These are phyloP conservation scores for Resseliella maxima DNA, from an alignment of 2,888 invertebrate species.

Conservation along the genomic window DNA sequence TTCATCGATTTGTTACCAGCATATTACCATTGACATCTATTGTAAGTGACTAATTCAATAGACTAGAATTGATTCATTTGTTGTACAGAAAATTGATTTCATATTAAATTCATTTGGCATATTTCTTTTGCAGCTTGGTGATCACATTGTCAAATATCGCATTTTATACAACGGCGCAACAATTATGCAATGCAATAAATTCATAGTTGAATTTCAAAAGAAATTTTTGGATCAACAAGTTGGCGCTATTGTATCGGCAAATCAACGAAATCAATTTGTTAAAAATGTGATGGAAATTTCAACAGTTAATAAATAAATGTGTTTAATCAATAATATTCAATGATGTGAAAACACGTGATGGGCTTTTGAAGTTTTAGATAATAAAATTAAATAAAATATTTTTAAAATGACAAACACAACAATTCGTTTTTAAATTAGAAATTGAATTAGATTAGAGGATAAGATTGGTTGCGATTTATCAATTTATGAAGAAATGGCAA, in stretches of 20 bases:
- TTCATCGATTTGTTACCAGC: conserved; percentile 78
- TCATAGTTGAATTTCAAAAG: conserved; percentile 77
- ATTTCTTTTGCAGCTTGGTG: conserved; percentile 68
- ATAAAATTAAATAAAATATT: too few species aligned
- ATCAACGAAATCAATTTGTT: conserved; percentile 72
- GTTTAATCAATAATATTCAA: too few species aligned
- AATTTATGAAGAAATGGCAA: too few species aligned
- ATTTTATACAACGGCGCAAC: conserved; percentile 83
- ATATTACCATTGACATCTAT: conserved; percentile 77
- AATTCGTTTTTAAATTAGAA: too few species aligned
- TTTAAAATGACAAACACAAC: too few species aligned
- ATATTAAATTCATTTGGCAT: background rate
- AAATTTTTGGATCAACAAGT: conserved; percentile 74
- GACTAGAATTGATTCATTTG: too few species aligned
- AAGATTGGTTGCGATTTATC: too few species aligned
- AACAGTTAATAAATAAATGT: background rate
- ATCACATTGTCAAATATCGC: conserved; percentile 72
- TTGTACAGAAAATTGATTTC: background rate
- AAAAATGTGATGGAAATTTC: conserved; percentile 63
- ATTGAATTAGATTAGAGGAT: too few species aligned
- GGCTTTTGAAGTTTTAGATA: too few species aligned
- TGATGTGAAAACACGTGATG: too few species aligned
- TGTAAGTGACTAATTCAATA: conserved; percentile 61
- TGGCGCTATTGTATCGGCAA: conserved; percentile 72
- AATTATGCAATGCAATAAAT: conserved; percentile 81